A percentile compares a stretch with the other conserved stretches of the same genome.
phyloP scores from a whole-genome alignment of 2,888 invertebrate species.

The Morpho deidamia region DNA sequence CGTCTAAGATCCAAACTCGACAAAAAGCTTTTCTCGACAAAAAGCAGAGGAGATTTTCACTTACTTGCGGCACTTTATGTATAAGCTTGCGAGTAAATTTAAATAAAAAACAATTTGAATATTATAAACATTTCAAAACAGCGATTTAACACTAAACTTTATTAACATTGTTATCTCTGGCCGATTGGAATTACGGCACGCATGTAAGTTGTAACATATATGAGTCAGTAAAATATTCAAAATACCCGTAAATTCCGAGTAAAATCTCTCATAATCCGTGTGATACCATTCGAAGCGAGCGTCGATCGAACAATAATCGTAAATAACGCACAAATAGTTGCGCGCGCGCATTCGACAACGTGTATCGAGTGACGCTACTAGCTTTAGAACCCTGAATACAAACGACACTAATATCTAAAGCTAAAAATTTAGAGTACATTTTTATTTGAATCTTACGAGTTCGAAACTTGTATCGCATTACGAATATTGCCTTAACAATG shows the following conservation, averaged over 20 bases:
- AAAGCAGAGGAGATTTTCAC: too few species aligned
- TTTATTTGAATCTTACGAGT: not conserved
- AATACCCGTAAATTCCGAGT: conserved; percentile 29
- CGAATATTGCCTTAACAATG: conserved; percentile 23
- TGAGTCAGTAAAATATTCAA: conserved; percentile 25
- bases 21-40: too few species aligned
- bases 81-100: too few species aligned
- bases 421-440: not conserved
- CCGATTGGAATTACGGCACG: not conserved
- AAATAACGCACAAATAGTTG: conserved; percentile 48
- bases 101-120: too few species aligned
- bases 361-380: conserved; percentile 46
- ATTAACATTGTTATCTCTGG: too few species aligned
- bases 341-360: conserved; percentile 36
- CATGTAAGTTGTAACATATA: not conserved
- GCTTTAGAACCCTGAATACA: conserved; percentile 18
- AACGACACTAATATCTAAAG: not conserved
- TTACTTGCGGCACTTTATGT: too few species aligned
- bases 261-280: conserved; percentile 40
- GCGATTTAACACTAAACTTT: too few species aligned
- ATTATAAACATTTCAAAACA: too few species aligned
- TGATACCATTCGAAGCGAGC: conserved; percentile 45
- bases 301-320: conserved; percentile 40
- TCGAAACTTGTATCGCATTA: conserved; percentile 15
- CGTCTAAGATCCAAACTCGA: too few species aligned